These are phyloP conservation scores for Rhipidura dahli DNA, from an alignment of 2,113 vertebrate genomes.

Conservation along the genomic window DNA sequence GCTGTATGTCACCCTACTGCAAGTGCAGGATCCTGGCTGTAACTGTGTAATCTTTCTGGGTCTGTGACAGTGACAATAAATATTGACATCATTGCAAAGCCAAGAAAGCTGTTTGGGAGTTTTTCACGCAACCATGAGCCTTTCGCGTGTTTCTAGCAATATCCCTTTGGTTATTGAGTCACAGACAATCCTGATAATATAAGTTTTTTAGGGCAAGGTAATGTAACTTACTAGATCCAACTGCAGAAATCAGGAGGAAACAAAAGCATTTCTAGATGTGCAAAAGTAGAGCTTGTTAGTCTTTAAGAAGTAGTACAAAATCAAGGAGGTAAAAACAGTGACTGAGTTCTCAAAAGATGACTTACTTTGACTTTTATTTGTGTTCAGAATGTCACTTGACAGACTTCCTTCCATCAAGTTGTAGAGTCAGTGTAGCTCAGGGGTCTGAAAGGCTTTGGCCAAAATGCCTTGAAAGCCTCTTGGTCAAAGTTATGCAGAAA, in stretches of 20 bases:
- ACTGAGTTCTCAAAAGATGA: background rate
- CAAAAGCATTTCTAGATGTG: background rate
- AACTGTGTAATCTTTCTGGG: background rate
- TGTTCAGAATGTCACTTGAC: background rate
- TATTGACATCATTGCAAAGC: slow-evolving; percentile 24
- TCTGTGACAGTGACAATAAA: slow-evolving; percentile 30
- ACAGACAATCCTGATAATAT: accelerated
- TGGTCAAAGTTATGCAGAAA: background rate
- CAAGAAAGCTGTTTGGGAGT: background rate
- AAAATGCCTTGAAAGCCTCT: background rate
- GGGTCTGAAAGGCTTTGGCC: background rate
- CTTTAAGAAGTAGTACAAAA: background rate
- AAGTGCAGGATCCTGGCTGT: background rate
- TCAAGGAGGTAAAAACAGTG: background rate
- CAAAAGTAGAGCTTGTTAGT: background rate
- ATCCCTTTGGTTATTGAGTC: background rate
- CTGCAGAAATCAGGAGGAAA: background rate
- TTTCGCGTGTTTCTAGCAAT: background rate
- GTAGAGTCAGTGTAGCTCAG: background rate
- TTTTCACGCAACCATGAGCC: background rate
- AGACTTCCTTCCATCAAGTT: background rate
- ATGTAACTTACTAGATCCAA: background rate
- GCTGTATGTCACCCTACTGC: background rate
- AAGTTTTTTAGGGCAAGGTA: background rate
- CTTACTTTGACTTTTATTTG: background rate